These are phyloP conservation scores for Laterallus jamaicensis DNA, from an alignment of 2,113 vertebrate genomes.

Conservation along the genomic window DNA sequence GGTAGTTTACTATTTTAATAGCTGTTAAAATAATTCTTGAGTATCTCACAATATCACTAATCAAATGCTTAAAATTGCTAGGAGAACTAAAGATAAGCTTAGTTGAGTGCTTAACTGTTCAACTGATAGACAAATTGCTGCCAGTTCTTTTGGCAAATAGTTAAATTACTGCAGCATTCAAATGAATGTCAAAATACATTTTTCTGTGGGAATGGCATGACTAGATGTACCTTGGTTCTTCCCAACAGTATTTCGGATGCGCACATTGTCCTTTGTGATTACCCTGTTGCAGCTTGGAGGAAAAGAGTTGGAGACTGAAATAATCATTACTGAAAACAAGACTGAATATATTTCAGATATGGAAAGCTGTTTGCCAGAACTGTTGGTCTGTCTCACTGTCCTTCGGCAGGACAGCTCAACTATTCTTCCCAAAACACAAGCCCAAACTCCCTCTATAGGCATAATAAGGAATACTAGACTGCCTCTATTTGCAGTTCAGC, in stretches of 20 bases:
- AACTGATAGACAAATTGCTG: neutral
- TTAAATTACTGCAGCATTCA: neutral
- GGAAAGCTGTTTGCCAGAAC: neutral
- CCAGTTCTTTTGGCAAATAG: neutral
- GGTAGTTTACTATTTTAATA: neutral
- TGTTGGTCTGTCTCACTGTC: neutral
- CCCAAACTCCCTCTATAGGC: conserved; percentile 7
- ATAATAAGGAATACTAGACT: neutral
- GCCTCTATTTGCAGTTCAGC: neutral
- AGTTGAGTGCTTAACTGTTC: neutral
- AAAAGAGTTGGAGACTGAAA: neutral
- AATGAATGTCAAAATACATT: neutral
- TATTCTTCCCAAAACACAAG: neutral
- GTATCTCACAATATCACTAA: neutral
- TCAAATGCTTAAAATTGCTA: neutral
- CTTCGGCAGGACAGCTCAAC: fast-evolving
- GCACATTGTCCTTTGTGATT: neutral
- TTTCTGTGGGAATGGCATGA: neutral
- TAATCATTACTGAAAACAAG: neutral
- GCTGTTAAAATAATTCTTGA: neutral
- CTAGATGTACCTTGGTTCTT: neutral
- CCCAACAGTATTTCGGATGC: neutral
- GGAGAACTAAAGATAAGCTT: neutral
- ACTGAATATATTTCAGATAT: neutral
- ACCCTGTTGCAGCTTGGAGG: neutral